phyloP scores from a whole-genome alignment of 2,113 vertebrate species.

The Thinocorus orbignyianus region DNA sequence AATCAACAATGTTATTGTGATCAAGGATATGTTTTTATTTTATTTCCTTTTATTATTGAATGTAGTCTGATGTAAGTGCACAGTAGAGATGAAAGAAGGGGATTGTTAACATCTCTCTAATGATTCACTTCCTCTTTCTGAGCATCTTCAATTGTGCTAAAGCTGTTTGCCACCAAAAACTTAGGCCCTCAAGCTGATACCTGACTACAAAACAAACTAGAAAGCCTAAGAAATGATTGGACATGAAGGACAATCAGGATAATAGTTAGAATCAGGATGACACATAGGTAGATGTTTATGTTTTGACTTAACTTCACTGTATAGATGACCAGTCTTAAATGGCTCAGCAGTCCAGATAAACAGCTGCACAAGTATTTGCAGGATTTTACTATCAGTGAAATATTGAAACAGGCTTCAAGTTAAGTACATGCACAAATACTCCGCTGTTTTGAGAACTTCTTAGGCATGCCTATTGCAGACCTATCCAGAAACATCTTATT shows the following conservation, averaged over 20 bases:
- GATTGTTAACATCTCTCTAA: not conserved
- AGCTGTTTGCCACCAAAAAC: not conserved
- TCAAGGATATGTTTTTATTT: not conserved
- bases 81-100: not conserved
- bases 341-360: constrained; percentile 6
- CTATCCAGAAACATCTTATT: not conserved
- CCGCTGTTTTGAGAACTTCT: constrained; percentile 4
- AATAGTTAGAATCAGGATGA: not conserved
- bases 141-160: not conserved
- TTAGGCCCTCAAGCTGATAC: not conserved
- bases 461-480: not conserved
- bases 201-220: not conserved
- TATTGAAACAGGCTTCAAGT: constrained; percentile 40
- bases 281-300: not conserved
- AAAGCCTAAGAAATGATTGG: not conserved
- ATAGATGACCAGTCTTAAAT: not conserved
- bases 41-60: not conserved
- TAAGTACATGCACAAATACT: constrained; percentile 39
- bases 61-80: not conserved
- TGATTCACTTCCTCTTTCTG: not conserved
- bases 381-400: not conserved
- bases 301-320: not conserved
- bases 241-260: not conserved
- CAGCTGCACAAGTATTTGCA: not conserved
- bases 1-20: not conserved